Conservation (phyloP, 1,140 invertebrate genomes). For the Brachystomella parvula region DNA sequence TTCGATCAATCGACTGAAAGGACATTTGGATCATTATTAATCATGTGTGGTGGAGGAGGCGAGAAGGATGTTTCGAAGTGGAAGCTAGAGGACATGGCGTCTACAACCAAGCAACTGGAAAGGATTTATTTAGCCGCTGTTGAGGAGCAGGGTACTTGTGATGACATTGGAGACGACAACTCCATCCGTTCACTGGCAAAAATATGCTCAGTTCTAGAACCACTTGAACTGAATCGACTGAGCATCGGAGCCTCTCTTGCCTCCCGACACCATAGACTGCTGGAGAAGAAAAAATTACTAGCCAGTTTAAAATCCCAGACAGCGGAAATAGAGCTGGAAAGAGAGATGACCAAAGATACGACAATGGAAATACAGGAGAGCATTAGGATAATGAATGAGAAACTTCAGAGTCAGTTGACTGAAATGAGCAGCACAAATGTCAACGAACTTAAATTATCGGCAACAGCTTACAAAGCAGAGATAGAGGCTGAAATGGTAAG, state of each 20-base stretch:
- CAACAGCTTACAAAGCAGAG: not conserved
- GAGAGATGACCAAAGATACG: not conserved
- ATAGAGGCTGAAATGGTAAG: not conserved
- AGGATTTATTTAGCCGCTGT: not conserved
- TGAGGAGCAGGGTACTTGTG: not conserved
- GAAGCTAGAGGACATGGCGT: not conserved
- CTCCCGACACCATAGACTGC: not conserved
- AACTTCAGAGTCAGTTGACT: not conserved
- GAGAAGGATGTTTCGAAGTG: not conserved
- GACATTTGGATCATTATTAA: not conserved
- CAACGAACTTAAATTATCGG: not conserved
- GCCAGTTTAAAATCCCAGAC: not conserved
- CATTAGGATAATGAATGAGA: not conserved
- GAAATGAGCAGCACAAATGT: not conserved
- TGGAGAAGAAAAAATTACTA: not conserved
- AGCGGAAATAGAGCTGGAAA: not conserved
- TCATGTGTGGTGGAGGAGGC: not conserved
- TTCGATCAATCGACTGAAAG: not conserved
- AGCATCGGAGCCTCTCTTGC: not conserved
- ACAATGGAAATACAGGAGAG: not conserved
- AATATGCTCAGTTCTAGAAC: not conserved
- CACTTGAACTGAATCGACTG: not conserved
- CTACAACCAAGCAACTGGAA: not conserved
- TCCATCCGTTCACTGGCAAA: not conserved
- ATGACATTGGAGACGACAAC: not conserved